Percentiles rank a stretch among this genome's conserved stretches.
Conservation (phyloP, 2,113 vertebrate genomes). For the Microcebus lehilahytsara region DNA sequence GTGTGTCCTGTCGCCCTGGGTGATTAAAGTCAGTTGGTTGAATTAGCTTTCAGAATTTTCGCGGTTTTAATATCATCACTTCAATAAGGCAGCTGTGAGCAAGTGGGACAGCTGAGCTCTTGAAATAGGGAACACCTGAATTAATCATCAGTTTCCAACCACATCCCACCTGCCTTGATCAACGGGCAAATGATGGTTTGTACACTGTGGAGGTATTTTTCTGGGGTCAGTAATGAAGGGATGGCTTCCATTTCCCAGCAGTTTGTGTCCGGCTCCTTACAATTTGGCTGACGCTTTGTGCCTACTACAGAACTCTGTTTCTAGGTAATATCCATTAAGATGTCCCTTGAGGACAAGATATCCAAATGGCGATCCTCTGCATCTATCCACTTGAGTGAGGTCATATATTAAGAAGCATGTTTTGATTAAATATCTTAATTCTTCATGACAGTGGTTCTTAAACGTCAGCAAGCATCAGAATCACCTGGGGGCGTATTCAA, state of each 20-base stretch:
- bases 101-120: slow-evolving; percentile 26
- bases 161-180: slow-evolving; percentile 32
- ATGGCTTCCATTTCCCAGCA: slow-evolving; percentile 37
- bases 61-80: slow-evolving; percentile 49
- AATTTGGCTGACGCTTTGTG: neutral
- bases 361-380: neutral
- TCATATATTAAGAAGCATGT: neutral
- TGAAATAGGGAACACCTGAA: slow-evolving; percentile 40
- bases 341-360: neutral
- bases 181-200: slow-evolving; percentile 42
- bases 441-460: neutral
- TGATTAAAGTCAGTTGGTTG: slow-evolving; percentile 46
- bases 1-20: neutral
- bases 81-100: slow-evolving; percentile 26
- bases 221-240: slow-evolving; percentile 12
- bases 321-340: neutral
- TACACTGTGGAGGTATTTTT: neutral
- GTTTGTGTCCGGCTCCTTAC: neutral
- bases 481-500: neutral
- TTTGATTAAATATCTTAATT: slow-evolving; percentile 21
- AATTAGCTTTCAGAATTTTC: slow-evolving; percentile 59
- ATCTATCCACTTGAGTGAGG: neutral
- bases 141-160: slow-evolving; percentile 28
- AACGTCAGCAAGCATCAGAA: neutral
- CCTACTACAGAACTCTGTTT: neutral